Conservation (phyloP, 2,113 vertebrate species). For the Illadopsis cleaveri region DNA sequence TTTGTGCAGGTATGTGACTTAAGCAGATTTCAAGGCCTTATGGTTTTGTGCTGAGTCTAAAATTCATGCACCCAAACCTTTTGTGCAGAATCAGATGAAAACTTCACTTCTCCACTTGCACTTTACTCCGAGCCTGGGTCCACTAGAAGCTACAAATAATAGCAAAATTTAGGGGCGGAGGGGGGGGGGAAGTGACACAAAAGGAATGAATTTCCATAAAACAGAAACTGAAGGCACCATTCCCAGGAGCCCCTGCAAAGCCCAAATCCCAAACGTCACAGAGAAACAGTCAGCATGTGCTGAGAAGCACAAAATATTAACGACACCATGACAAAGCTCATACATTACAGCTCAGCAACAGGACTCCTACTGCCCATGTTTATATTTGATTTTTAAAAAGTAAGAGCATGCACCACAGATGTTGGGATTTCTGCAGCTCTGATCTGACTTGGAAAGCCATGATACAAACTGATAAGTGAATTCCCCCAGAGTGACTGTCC, state of each 20-base stretch:
- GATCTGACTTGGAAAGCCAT: not conserved
- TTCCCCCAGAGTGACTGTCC: not conserved
- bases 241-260: not conserved
- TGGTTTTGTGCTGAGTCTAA: not conserved
- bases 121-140: not conserved
- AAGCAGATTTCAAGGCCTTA: not conserved
- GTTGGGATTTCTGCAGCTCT: conserved; percentile 22
- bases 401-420: not conserved
- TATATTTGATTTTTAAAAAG: conserved; percentile 6
- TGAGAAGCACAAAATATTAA: conserved; percentile 44
- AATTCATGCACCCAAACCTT: not conserved
- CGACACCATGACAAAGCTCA: not conserved
- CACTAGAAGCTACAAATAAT: not conserved
- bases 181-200: not conserved
- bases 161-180: not conserved
- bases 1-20: not conserved
- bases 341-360: conserved; percentile 12
- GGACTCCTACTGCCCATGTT: conserved; percentile 5
- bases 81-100: not conserved
- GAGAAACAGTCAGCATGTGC: not conserved
- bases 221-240: not conserved
- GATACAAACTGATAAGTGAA: conserved; percentile 27
- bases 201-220: not conserved
- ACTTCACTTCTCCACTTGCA: not conserved
- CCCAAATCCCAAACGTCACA: not conserved